These are phyloP conservation scores for Lycodopsis pacificus DNA, from an alignment of 2,797 vertebrate species.

Conservation along the genomic window DNA sequence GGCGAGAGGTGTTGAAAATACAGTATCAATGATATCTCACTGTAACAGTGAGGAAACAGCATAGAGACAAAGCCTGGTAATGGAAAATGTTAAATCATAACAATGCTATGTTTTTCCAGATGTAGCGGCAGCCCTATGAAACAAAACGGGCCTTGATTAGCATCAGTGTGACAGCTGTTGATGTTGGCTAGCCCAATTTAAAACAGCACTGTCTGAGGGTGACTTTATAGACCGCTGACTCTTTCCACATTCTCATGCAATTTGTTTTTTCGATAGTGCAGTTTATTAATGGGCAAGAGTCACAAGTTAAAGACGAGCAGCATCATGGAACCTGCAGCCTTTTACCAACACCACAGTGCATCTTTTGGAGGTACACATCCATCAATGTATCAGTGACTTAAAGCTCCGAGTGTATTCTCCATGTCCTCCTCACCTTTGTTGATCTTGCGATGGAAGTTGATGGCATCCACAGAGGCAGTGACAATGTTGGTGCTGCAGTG, in stretches of 20 bases:
- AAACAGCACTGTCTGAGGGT: constrained; percentile 28
- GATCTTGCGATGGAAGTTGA: constrained; percentile 97
- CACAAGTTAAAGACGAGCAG: constrained; percentile 9
- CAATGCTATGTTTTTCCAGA: constrained; percentile 55
- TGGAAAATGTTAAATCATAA: constrained; percentile 58
- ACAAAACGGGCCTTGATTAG: constrained; percentile 47
- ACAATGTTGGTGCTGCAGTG: constrained; percentile 97
- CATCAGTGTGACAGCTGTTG: constrained; percentile 47
- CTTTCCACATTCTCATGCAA: constrained; percentile 53
- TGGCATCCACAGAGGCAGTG: constrained; percentile 94
- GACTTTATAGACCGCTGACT: constrained; percentile 31
- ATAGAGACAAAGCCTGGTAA: constrained; percentile 32
- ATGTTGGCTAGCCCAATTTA: constrained; percentile 30
- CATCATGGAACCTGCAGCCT: background rate
- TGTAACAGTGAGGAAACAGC: constrained; percentile 31
- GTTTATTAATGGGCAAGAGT: constrained; percentile 15
- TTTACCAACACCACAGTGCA: background rate
- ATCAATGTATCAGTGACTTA: background rate
- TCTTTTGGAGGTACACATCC: background rate
- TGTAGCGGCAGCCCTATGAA: constrained; percentile 15
- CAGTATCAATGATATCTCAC: constrained; percentile 38
- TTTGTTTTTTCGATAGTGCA: constrained; percentile 22
- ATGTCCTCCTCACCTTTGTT: constrained; percentile 86
- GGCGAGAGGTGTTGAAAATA: constrained; percentile 4
- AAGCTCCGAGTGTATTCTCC: background rate